These are phyloP conservation scores for Drosophila simulans DNA, from an alignment of 1,140 invertebrate genomes.

Conservation along the genomic window DNA sequence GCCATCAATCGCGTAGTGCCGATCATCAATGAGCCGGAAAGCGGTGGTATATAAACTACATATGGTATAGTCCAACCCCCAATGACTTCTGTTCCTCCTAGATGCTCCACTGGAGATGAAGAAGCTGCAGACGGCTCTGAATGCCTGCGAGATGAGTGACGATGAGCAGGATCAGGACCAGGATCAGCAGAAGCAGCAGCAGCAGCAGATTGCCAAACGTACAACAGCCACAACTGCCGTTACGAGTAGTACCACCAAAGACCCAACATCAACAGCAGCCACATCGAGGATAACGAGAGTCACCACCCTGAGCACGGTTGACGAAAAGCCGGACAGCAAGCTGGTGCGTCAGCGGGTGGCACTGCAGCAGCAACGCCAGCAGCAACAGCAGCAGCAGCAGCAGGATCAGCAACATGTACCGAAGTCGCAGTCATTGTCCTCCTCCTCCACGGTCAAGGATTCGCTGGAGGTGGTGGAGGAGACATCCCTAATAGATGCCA, in stretches of 20 bases:
- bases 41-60: slow-evolving; percentile 27
- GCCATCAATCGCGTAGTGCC: slow-evolving; percentile 78
- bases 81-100: not conserved
- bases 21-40: slow-evolving; percentile 81
- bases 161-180: slow-evolving; percentile 56
- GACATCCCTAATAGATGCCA: slow-evolving; percentile 66
- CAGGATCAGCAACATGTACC: slow-evolving; percentile 28
- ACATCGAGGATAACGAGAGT: slow-evolving; percentile 37
- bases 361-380: slow-evolving; percentile 64
- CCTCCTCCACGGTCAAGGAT: slow-evolving; percentile 66
- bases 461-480: slow-evolving; percentile 63
- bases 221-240: slow-evolving; percentile 73
- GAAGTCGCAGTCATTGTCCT: slow-evolving; percentile 71
- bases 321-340: slow-evolving; percentile 67
- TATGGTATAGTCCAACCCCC: not conserved
- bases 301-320: slow-evolving; percentile 56
- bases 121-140: slow-evolving; percentile 75
- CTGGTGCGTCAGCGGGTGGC: slow-evolving; percentile 72
- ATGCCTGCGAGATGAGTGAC: slow-evolving; percentile 77
- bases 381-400: slow-evolving; percentile 38
- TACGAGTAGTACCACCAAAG: slow-evolving; percentile 81
- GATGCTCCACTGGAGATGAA: slow-evolving; percentile 80
- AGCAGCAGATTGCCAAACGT: slow-evolving; percentile 56
- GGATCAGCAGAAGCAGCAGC: slow-evolving; percentile 1
- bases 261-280: slow-evolving; percentile 41